A percentile compares a stretch with the other conserved stretches of the same genome.
phyloP scores from a whole-genome alignment of 2,888 invertebrate genomes.

The Trachelus tabidus region DNA sequence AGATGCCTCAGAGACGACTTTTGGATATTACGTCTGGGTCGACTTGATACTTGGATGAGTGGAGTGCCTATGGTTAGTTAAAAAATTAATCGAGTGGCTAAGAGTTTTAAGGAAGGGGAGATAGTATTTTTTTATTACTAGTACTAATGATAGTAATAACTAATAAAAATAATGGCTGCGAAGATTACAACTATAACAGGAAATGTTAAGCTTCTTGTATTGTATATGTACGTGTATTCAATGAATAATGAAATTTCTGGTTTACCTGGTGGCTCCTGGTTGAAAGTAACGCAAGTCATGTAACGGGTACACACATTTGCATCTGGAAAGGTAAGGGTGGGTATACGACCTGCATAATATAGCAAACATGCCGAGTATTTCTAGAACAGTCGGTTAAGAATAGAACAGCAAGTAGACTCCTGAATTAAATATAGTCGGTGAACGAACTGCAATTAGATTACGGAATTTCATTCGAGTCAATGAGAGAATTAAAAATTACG shows the following conservation, averaged over 20 bases:
- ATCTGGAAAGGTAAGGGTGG: neutral
- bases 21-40: neutral
- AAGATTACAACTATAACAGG: neutral
- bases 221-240: neutral
- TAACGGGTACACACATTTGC: neutral
- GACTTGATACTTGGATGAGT: neutral
- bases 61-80: neutral
- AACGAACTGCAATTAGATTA: slow-evolving; percentile 54
- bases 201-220: neutral
- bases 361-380: slow-evolving; percentile 45
- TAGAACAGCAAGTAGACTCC: slow-evolving; percentile 56
- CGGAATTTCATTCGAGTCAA: slow-evolving; percentile 44
- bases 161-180: neutral
- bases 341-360: neutral
- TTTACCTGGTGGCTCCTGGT: neutral
- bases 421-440: slow-evolving; percentile 60
- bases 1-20: no score
- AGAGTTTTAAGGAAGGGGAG: neutral
- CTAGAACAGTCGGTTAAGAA: slow-evolving; percentile 59
- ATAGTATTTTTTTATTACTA: no score
- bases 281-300: neutral
- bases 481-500: neutral
- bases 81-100: neutral
- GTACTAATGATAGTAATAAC: no score
- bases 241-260: neutral